Conservation (phyloP, 2,113 vertebrate genomes). For the Buteo buteo region DNA sequence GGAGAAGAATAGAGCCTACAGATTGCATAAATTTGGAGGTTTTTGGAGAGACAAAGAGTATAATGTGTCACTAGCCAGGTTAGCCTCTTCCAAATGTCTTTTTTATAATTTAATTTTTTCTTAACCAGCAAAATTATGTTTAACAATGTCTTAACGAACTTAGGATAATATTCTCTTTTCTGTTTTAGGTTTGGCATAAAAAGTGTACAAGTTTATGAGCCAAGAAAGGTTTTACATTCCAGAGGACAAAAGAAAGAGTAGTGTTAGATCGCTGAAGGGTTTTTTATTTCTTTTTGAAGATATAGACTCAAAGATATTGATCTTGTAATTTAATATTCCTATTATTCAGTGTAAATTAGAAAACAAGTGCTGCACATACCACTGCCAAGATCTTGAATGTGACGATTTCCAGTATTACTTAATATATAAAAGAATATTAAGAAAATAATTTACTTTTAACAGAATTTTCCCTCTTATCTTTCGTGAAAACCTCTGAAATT, state of each 20-base stretch:
- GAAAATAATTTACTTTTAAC: background rate
- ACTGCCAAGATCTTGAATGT: background rate
- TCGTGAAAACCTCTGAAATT: background rate
- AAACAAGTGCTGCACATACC: background rate
- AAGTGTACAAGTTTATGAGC: background rate
- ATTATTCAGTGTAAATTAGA: background rate
- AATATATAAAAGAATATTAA: background rate
- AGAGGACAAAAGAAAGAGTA: background rate
- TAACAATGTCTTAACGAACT: background rate
- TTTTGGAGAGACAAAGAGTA: background rate
- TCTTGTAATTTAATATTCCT: background rate
- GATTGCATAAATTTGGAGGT: background rate
- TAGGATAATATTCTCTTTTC: background rate
- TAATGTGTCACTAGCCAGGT: background rate
- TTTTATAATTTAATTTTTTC: background rate
- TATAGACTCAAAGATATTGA: background rate
- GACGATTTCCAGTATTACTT: background rate
- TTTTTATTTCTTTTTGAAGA: background rate
- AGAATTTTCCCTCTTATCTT: background rate
- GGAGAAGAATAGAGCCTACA: background rate
- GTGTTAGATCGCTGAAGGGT: background rate
- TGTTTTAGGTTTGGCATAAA: background rate
- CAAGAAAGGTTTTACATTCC: background rate
- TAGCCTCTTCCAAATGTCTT: background rate
- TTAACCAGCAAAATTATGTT: background rate